Evolutionary conservation across 2,797 vertebrate species (phyloP).

Genomic region (Chelonia mydas): DNA sequence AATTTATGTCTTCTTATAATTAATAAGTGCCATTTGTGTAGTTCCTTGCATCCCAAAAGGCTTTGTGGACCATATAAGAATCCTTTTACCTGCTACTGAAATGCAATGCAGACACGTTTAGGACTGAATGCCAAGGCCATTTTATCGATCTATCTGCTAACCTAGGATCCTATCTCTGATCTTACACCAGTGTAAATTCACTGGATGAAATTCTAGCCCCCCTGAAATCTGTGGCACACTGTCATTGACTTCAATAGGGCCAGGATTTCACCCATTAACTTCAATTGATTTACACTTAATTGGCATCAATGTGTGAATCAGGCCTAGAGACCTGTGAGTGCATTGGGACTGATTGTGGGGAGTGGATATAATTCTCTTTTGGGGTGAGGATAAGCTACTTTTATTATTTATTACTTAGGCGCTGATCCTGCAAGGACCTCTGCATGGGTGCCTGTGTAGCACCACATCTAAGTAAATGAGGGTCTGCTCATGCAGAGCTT

Average conservation of each 20-base stretch:
- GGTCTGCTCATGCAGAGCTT: fast-evolving
- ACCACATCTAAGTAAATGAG: not conserved
- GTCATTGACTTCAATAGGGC: fast-evolving
- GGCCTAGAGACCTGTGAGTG: not conserved
- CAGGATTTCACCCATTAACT: not conserved
- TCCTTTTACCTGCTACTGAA: not conserved
- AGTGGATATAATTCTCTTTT: not conserved
- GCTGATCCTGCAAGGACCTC: not conserved
- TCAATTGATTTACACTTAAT: not conserved
- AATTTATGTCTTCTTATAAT: not conserved
- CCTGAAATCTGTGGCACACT: not conserved
- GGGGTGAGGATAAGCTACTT: not conserved
- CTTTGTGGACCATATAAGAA: not conserved
- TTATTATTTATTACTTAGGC: not conserved
- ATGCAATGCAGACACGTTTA: not conserved
- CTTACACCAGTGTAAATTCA: not conserved
- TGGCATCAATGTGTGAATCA: not conserved
- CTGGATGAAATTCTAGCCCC: not conserved
- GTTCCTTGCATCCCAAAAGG: not conserved
- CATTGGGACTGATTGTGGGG: not conserved
- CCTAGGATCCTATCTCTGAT: not conserved
- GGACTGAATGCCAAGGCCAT: not conserved
- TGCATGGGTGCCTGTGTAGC: not conserved
- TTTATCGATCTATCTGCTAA: not conserved
- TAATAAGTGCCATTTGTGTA: not conserved